Conservation (phyloP, 2,797 vertebrate genomes). For the Loris lydekkerianus region DNA sequence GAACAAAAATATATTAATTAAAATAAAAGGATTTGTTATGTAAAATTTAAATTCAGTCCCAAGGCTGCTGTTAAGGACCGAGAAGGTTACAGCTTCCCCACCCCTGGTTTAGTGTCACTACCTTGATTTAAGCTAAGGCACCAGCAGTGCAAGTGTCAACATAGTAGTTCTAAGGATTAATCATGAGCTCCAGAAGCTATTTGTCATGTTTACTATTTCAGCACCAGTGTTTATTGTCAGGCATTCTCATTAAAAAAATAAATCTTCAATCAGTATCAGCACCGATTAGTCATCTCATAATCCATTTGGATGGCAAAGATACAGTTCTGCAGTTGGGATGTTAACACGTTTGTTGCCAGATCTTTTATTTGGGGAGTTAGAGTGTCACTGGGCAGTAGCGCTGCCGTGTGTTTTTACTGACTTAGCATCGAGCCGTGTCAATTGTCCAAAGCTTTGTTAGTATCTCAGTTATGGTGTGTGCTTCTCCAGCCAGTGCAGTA, state of each 20-base stretch:
- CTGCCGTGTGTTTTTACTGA: not conserved
- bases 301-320: not conserved
- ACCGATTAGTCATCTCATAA: not conserved
- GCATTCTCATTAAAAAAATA: not conserved
- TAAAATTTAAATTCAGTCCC: too few species aligned
- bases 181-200: not conserved
- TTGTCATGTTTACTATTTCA: not conserved
- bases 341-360: not conserved
- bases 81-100: too few species aligned
- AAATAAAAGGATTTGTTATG: too few species aligned
- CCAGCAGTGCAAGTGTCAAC: not conserved
- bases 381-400: not conserved
- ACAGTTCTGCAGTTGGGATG: not conserved
- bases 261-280: not conserved
- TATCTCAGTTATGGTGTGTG: not conserved
- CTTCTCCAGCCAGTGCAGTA: not conserved
- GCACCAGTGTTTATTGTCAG: not conserved
- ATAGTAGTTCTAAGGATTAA: not conserved
- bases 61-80: too few species aligned
- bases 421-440: not conserved
- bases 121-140: not conserved
- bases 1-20: too few species aligned
- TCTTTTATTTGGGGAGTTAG: constrained; percentile 9
- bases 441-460: not conserved
- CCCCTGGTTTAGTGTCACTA: not conserved